phyloP scores from a whole-genome alignment of 2,797 vertebrate genomes.

The Numenius phaeopus region DNA sequence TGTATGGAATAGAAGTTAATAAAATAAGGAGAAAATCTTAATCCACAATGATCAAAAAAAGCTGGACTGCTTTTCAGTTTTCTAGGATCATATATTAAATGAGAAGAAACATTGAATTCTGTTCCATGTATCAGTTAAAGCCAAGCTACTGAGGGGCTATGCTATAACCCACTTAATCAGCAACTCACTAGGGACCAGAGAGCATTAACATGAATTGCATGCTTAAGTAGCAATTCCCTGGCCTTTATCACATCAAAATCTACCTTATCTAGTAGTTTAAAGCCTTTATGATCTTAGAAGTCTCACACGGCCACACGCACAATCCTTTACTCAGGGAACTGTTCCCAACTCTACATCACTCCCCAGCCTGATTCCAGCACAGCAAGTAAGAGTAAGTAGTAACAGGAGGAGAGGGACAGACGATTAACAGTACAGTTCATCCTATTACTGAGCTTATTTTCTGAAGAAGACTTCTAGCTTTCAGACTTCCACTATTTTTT shows the following conservation, averaged over 20 bases:
- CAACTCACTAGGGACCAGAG: neutral
- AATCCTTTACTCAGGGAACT: neutral
- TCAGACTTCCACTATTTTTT: neutral
- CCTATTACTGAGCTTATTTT: neutral
- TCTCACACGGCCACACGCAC: neutral
- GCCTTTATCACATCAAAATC: neutral
- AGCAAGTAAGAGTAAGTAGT: neutral
- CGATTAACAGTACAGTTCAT: neutral
- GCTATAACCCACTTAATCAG: neutral
- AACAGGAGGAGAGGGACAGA: neutral
- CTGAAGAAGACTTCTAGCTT: neutral
- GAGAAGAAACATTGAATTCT: neutral
- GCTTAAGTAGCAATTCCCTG: slow-evolving; percentile 4
- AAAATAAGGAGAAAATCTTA: neutral
- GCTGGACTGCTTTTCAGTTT: neutral
- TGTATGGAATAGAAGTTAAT: neutral
- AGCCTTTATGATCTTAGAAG: neutral
- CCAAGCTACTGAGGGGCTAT: neutral
- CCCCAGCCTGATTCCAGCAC: neutral
- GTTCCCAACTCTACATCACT: neutral
- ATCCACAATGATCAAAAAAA: neutral
- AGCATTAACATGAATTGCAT: neutral
- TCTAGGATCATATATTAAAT: neutral
- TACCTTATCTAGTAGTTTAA: neutral
- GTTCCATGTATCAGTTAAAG: slow-evolving; percentile 14